Conservation (phyloP, 2,888 invertebrate genomes). For the Andrena camellia region DNA sequence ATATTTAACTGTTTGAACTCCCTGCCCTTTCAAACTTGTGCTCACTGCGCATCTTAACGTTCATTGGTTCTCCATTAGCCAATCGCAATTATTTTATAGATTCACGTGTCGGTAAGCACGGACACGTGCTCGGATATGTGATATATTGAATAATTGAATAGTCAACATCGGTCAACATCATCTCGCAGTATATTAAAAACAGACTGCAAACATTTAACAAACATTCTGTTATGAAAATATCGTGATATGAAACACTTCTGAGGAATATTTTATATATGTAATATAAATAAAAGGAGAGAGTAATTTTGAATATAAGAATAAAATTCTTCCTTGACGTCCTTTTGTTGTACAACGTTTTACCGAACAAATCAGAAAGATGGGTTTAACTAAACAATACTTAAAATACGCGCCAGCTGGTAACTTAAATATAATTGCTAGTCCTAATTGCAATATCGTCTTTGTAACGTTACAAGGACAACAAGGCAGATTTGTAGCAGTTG, state of each 20-base stretch:
- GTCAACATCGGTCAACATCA: too few relatives aligned
- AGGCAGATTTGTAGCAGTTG: constrained; percentile 95
- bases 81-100: too few relatives aligned
- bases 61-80: too few relatives aligned
- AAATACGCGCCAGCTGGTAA: constrained; percentile 93
- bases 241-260: neutral
- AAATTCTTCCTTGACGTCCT: neutral
- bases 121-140: too few relatives aligned
- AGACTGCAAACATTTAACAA: neutral
- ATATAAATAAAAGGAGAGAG: neutral
- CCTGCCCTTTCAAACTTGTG: too few relatives aligned
- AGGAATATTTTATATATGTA: neutral
- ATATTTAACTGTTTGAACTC: too few relatives aligned
- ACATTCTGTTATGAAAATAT: neutral
- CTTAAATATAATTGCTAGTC: constrained; percentile 94
- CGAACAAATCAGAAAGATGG: constrained; percentile 87
- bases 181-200: neutral
- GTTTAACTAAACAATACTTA: constrained; percentile 97
- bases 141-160: too few relatives aligned
- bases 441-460: constrained; percentile 92
- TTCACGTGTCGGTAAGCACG: too few relatives aligned
- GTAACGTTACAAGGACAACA: constrained; percentile 91
- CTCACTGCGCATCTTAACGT: too few relatives aligned
- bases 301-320: constrained; percentile 1
- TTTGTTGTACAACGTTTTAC: neutral